Evolutionary conservation across 1,140 invertebrate genomes (phyloP).

Genomic region (Tyrophagus putrescentiae): DNA sequence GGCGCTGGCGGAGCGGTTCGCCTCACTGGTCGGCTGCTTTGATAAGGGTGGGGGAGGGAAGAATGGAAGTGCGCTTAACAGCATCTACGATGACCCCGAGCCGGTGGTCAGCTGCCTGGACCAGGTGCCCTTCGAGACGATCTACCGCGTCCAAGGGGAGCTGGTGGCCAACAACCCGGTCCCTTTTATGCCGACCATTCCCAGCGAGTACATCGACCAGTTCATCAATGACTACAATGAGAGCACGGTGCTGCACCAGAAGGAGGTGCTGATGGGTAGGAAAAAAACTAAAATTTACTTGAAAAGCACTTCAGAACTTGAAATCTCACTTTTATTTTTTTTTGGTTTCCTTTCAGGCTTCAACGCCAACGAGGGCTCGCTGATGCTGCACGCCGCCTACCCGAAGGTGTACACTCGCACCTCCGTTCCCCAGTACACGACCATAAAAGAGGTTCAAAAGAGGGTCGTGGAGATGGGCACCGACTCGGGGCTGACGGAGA

Average conservation of each 20-base stretch:
- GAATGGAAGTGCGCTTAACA: no score
- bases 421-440: neutral
- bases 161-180: conserved; percentile 14
- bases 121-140: neutral
- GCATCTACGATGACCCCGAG: conserved; percentile 17
- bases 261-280: conserved; percentile 14
- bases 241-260: neutral
- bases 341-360: neutral
- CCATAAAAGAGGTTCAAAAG: neutral
- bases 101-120: conserved; percentile 7
- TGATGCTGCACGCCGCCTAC: conserved; percentile 19
- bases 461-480: conserved; percentile 3
- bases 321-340: no score
- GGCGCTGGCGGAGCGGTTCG: conserved; percentile 55
- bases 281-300: neutral
- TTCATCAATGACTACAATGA: conserved; percentile 16
- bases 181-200: conserved; percentile 19
- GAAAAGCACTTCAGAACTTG: no score
- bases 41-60: neutral
- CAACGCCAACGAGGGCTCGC: conserved; percentile 17
- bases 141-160: conserved; percentile 9
- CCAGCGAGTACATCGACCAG: conserved; percentile 10
- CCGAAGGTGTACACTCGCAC: conserved; percentile 16
- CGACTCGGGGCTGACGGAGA: conserved; percentile 7
- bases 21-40: conserved; percentile 62